Conservation (phyloP, 2,113 vertebrate species). For the Phaethon lepturus region DNA sequence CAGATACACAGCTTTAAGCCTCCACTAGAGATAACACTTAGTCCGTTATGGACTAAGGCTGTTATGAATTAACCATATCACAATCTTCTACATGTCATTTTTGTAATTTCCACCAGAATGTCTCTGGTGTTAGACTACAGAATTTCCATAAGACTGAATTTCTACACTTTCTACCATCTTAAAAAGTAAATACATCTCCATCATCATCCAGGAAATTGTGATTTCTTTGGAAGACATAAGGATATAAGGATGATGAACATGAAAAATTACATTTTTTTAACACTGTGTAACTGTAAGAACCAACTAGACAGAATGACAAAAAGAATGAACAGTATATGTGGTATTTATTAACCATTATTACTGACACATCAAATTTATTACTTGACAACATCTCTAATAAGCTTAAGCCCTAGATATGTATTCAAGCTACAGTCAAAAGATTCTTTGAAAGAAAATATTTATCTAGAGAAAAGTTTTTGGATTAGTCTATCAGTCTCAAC, state of each 20-base stretch:
- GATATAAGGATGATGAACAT: background rate
- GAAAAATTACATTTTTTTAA: background rate
- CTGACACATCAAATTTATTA: background rate
- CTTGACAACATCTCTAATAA: background rate
- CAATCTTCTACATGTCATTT: background rate
- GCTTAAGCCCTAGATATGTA: background rate
- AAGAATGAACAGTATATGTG: background rate
- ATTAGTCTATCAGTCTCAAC: background rate
- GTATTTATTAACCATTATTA: background rate
- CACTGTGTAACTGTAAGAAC: background rate
- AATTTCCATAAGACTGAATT: background rate
- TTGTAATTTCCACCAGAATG: background rate
- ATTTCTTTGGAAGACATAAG: background rate
- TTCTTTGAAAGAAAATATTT: background rate
- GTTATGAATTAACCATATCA: background rate
- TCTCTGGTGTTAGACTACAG: background rate
- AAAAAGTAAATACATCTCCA: background rate
- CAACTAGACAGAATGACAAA: background rate
- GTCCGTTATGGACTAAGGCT: background rate
- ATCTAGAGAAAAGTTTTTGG: background rate
- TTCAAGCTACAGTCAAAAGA: background rate
- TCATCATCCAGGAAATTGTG: background rate
- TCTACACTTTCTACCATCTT: background rate
- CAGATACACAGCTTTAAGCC: background rate
- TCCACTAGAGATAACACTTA: background rate